Evolutionary conservation across 2,888 invertebrate species (phyloP).

Genomic region (Lepidochitona cinerea): DNA sequence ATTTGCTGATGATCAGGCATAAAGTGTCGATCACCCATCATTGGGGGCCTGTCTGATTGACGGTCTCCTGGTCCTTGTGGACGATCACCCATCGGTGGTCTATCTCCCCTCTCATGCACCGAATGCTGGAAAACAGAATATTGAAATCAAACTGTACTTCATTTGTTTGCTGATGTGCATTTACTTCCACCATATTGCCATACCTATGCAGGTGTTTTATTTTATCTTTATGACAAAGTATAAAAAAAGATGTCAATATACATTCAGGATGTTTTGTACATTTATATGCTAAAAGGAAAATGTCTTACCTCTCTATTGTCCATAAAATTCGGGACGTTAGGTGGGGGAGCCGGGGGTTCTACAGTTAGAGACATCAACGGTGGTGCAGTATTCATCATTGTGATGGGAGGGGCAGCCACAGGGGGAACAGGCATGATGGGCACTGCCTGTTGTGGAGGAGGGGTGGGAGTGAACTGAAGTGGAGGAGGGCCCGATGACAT

Average conservation of each 20-base stretch:
- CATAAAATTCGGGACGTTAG: too few species aligned
- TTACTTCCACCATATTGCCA: too few species aligned
- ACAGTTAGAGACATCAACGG: conserved; percentile 21
- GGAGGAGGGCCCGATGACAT: conserved; percentile 16
- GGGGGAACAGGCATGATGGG: conserved; percentile 8
- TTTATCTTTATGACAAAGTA: too few species aligned
- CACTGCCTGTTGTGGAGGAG: conserved; percentile 21
- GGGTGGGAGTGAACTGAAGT: conserved; percentile 17
- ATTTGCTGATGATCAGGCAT: neutral
- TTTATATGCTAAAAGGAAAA: too few species aligned
- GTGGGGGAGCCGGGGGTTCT: conserved; percentile 28
- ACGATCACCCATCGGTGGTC: neutral
- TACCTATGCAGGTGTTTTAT: too few species aligned
- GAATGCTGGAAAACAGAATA: too few species aligned
- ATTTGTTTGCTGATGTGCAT: too few species aligned
- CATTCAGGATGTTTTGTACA: too few species aligned
- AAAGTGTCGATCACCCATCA: neutral
- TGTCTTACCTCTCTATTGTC: too few species aligned
- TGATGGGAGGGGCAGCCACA: conserved; percentile 8
- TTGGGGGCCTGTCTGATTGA: neutral
- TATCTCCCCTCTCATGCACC: neutral
- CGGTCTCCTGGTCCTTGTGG: neutral
- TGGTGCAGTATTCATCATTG: conserved; percentile 14
- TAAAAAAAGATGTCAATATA: too few species aligned
- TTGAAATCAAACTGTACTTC: too few species aligned